These are phyloP conservation scores for Peucedramus taeniatus DNA, from an alignment of 2,113 vertebrate species.

Conservation along the genomic window DNA sequence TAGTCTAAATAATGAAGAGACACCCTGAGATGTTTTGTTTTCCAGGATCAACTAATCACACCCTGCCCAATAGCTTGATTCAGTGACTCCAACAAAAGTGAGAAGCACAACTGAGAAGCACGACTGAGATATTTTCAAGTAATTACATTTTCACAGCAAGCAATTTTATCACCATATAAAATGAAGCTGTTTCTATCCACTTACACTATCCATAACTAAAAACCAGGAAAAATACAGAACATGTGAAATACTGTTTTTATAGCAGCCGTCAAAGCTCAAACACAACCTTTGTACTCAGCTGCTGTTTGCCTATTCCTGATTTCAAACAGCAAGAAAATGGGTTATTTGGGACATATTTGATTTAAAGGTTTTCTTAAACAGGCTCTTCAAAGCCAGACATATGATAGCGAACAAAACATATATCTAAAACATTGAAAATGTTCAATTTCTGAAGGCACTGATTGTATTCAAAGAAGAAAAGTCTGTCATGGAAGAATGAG, in stretches of 20 bases:
- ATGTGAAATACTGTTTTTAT: not conserved
- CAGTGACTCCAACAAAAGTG: not conserved
- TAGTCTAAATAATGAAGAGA: not conserved
- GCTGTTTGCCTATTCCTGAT: not conserved
- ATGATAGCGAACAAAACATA: not conserved
- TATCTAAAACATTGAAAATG: not conserved
- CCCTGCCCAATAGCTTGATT: not conserved
- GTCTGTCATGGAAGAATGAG: not conserved
- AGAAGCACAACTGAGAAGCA: conserved; percentile 2
- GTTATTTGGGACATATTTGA: not conserved
- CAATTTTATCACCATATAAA: not conserved
- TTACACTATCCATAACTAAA: not conserved
- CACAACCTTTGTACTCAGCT: not conserved
- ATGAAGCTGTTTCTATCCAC: not conserved
- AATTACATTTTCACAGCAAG: conserved; percentile 34
- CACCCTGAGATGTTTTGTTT: not conserved
- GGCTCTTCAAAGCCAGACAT: not conserved
- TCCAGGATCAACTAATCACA: not conserved
- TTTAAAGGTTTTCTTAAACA: not conserved
- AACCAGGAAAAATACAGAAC: not conserved
- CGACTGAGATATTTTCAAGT: not conserved
- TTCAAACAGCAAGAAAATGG: not conserved
- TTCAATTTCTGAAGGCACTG: not conserved
- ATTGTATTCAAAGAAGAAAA: not conserved
- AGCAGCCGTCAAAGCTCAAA: not conserved